Percentiles rank a stretch among this genome's conserved stretches.
Evolutionary conservation across 2,113 vertebrate species (phyloP).

Genomic region (Notothenia rossii): DNA sequence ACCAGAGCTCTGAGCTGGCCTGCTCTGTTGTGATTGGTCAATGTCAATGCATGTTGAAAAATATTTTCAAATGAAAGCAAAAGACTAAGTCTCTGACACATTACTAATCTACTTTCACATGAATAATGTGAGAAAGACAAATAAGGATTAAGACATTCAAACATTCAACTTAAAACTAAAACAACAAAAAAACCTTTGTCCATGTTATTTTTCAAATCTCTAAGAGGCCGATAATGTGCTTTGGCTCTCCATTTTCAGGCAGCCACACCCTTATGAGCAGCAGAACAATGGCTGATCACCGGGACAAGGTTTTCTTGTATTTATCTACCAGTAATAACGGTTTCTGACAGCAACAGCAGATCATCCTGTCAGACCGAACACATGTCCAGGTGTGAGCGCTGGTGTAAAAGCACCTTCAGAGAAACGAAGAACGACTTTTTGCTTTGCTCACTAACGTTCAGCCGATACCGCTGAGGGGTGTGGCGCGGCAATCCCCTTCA

Average conservation of each 20-base stretch:
- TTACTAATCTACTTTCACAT: background rate
- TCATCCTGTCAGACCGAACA: background rate
- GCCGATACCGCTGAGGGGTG: constrained; percentile 5
- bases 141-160: no score
- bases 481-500: background rate
- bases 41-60: background rate
- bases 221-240: background rate
- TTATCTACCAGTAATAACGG: background rate
- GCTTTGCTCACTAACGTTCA: background rate
- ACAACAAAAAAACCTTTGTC: no score
- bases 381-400: background rate
- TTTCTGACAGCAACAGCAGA: background rate
- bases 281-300: background rate
- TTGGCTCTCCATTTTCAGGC: background rate
- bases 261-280: background rate
- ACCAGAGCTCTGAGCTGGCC: no score
- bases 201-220: background rate
- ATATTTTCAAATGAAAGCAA: background rate
- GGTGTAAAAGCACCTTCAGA: background rate
- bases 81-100: background rate
- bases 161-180: no score
- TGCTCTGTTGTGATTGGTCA: no score
- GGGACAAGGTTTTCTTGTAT: background rate
- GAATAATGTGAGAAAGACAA: background rate
- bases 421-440: background rate